A percentile compares a stretch with the other conserved stretches of the same genome.
These are phyloP conservation scores for Reticulitermes speratus DNA, from an alignment of 1,140 invertebrate genomes.

Conservation along the genomic window DNA sequence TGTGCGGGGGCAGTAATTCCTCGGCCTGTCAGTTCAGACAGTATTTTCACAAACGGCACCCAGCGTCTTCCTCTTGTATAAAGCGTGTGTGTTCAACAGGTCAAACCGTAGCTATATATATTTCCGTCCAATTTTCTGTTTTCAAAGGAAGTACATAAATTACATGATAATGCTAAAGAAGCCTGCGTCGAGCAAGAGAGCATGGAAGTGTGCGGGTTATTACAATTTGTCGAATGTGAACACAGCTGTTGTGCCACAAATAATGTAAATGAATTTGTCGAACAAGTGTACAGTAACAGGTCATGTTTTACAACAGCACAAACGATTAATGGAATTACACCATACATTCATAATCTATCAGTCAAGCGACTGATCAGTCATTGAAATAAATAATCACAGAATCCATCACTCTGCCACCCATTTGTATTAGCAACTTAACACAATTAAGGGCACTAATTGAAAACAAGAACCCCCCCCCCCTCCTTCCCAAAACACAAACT, in stretches of 20 bases:
- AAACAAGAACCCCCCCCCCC: not conserved
- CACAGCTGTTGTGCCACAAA: not conserved
- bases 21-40: not conserved
- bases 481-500: no score
- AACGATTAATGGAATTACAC: not conserved
- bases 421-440: not conserved
- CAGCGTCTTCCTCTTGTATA: not conserved
- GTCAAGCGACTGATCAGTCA: not conserved
- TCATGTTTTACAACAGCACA: not conserved
- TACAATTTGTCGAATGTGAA: not conserved
- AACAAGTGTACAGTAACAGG: not conserved
- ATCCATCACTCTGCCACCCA: not conserved
- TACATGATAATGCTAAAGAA: not conserved
- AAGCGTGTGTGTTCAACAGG: conserved; percentile 1
- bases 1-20: not conserved
- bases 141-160: not conserved
- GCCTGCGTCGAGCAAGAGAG: not conserved
- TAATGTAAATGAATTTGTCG: conserved; percentile 8
- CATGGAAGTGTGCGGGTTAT: not conserved
- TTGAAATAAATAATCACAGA: not conserved
- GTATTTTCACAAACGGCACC: not conserved
- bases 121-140: not conserved
- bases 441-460: not conserved
- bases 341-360: not conserved
- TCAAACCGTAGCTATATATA: not conserved